Evolutionary conservation across 2,888 invertebrate genomes (phyloP), one percentile per base, ranked within the genome.

Genomic region (Silvanus unidentatus): DNA sequence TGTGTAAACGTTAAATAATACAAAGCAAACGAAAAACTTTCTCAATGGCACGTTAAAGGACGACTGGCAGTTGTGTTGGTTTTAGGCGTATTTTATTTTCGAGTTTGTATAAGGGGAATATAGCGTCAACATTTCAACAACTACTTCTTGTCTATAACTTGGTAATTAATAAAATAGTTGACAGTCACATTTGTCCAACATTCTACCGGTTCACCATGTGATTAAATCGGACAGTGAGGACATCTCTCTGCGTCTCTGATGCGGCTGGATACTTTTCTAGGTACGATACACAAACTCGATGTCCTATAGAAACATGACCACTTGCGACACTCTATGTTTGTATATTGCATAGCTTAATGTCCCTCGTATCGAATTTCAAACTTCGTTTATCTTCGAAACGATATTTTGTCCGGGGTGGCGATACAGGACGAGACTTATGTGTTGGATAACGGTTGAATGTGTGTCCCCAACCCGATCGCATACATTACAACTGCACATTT

Each of bases 161-260:
- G 46, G 48, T 43, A 48, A 48, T 48, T 48, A 48, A 48, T 48
- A 48, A 48, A 42, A 48, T 40, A 43, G 48, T 45, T 48, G 48
- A 48, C 48, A 48, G 42, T 45, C 45, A 36, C 45, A 48, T 48
- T 48, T 45, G 45, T 45, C 42, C 45, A 45, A 45, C 48, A 48
- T 48, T 48, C 48, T 48, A 48, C 45, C 38, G 42, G 45, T 47
- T 45, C 42, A 43, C 42, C 48, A 42, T 45, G 48, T 36, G 48
- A 45, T 48, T 48, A 39, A 48, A 48, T 48, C 48, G 45, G 47
- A 43, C 43, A 39, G 41, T 27, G 32, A 32, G 30, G 40, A 40
- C 40, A 40, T 40, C 28, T 40, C 40, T 10, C 13, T 30, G 29
- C 12, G 32, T n/a, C n/a, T n/a, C n/a, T n/a, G n/a, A n/a, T 32